These are phyloP conservation scores for Cephus runcator DNA, from an alignment of 2,888 invertebrate species.

Conservation along the genomic window DNA sequence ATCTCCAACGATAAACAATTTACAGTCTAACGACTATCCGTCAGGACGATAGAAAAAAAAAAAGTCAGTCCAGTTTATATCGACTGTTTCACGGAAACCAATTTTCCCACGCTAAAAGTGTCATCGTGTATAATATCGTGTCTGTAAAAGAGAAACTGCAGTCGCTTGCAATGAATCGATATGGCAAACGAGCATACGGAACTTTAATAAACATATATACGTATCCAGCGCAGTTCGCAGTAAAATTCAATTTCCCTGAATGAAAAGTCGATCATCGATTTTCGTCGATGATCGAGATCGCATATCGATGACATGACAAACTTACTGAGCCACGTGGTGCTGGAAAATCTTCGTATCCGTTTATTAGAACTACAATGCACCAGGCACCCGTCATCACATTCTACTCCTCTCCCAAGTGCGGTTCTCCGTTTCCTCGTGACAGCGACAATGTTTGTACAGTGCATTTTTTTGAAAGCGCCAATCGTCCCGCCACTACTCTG, in stretches of 20 bases:
- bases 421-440: constrained; percentile 22
- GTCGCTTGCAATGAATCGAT: neutral
- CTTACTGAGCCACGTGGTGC: constrained; percentile 62
- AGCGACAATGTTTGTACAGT: constrained; percentile 3
- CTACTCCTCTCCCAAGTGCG: constrained; percentile 4
- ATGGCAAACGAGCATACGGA: neutral
- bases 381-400: constrained; percentile 15
- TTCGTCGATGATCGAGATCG: neutral
- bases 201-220: neutral
- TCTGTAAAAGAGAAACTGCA: neutral
- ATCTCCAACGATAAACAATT: too few relatives aligned
- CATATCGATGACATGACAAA: constrained; percentile 16
- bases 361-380: constrained; percentile 22
- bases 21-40: too few relatives aligned
- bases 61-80: neutral
- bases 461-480: constrained; percentile 1
- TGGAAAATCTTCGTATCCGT: constrained; percentile 31
- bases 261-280: neutral
- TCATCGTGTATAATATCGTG: neutral
- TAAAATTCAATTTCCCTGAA: neutral
- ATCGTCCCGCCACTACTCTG: constrained; percentile 8
- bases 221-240: too few relatives aligned
- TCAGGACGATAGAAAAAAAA: neutral
- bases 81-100: neutral
- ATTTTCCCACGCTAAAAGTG: neutral